A percentile compares a stretch with the other conserved stretches of the same genome.
Conservation (phyloP, 2,113 vertebrate species). For the Anolis sagrei region DNA sequence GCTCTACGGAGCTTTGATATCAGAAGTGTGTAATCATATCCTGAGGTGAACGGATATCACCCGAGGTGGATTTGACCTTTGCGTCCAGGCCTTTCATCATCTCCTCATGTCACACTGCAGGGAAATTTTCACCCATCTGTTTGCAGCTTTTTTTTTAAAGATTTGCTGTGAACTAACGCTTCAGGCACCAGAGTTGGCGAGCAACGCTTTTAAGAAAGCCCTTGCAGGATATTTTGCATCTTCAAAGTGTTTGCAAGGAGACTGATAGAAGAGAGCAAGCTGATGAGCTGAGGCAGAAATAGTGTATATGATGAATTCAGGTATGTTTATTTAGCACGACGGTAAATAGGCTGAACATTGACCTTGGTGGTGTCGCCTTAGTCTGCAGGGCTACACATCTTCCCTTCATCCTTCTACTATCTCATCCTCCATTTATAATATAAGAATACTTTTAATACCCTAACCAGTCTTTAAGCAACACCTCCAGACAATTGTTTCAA, state of each 20-base stretch:
- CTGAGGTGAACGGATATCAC: background rate
- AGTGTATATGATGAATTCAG: background rate
- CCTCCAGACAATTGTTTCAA: background rate
- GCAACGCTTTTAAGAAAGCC: background rate
- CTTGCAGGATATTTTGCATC: conserved; percentile 15
- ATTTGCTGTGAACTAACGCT: conserved; percentile 13
- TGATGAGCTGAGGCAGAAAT: background rate
- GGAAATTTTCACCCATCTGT: background rate
- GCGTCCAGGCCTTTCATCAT: conserved; percentile 39
- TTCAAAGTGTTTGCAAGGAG: conserved; percentile 7
- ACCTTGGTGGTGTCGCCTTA: background rate
- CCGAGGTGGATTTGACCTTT: conserved; percentile 31
- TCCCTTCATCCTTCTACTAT: background rate
- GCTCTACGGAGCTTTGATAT: conserved; percentile 24
- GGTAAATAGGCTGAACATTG: background rate
- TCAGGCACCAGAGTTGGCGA: background rate
- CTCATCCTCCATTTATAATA: background rate
- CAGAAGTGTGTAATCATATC: background rate
- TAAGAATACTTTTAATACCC: background rate
- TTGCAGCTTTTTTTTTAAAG: conserved; percentile 3
- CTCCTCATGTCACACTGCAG: background rate
- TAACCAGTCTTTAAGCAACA: background rate
- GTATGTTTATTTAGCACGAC: background rate
- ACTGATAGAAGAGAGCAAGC: background rate
- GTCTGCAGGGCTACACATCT: background rate